Evolutionary conservation across 2,888 invertebrate species (phyloP).

Genomic region (Trimorus sp.): DNA sequence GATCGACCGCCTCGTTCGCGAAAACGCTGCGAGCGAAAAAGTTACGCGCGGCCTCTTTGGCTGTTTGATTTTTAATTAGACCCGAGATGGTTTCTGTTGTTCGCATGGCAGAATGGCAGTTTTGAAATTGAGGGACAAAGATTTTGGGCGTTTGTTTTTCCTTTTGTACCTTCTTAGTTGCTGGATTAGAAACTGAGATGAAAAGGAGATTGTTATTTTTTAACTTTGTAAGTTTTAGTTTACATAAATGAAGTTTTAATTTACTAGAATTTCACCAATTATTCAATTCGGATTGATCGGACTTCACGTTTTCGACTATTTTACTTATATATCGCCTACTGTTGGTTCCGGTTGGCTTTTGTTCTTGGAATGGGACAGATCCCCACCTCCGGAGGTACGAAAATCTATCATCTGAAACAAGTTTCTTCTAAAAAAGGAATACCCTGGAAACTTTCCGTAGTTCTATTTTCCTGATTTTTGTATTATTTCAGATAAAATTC

Average conservation of each 20-base stretch:
- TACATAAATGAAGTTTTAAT: constrained; percentile 21
- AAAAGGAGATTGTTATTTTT: no score
- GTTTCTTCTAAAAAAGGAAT: no score
- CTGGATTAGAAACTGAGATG: no score
- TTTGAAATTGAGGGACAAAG: no score
- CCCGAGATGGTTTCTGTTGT: no score
- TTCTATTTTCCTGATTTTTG: background rate
- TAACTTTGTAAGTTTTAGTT: no score
- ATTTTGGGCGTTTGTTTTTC: no score
- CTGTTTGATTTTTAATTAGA: constrained; percentile 38
- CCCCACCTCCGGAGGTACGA: constrained; percentile 72
- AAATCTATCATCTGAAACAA: background rate
- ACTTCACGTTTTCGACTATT: constrained; percentile 77
- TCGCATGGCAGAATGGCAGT: no score
- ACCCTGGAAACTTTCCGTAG: no score
- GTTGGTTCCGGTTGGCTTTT: constrained; percentile 77
- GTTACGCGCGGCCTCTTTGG: constrained; percentile 12
- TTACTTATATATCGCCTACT: constrained; percentile 77
- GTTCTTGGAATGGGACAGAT: constrained; percentile 74
- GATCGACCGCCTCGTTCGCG: constrained; percentile 42
- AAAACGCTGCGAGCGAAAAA: constrained; percentile 51
- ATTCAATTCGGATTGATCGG: constrained; percentile 74
- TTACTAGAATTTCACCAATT: constrained; percentile 74
- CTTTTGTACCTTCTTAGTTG: no score
- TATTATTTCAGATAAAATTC: constrained; percentile 71